phyloP scores from a whole-genome alignment of 2,113 vertebrate genomes.

The Etheostoma cragini region DNA sequence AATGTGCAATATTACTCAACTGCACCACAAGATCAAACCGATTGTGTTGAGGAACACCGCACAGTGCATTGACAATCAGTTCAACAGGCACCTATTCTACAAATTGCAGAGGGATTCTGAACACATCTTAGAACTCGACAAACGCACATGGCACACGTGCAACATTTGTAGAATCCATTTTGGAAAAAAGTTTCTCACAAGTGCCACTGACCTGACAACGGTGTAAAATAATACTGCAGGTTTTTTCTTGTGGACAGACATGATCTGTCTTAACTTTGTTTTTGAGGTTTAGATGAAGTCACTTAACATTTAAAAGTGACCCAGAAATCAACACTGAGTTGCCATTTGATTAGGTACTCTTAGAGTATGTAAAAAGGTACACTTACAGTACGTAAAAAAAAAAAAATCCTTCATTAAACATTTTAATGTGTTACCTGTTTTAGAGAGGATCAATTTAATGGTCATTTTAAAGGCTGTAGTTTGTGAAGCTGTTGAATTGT shows the following conservation, averaged over 20 bases:
- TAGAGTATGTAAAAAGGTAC: neutral
- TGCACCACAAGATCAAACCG: constrained; percentile 70
- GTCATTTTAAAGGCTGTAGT: constrained; percentile 10
- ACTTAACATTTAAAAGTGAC: neutral
- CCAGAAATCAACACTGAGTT: neutral
- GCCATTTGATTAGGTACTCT: neutral
- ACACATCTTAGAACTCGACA: neutral
- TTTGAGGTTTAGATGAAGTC: constrained; percentile 4
- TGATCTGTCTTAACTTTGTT: neutral
- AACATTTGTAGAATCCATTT: neutral
- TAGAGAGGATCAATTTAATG: neutral
- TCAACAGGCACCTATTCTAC: constrained; percentile 48
- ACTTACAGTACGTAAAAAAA: neutral
- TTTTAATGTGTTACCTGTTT: neutral
- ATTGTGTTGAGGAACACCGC: constrained; percentile 45
- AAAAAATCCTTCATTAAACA: neutral
- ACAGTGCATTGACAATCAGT: constrained; percentile 87
- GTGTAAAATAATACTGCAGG: neutral
- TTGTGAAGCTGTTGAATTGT: constrained; percentile 22
- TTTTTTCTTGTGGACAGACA: constrained; percentile 18
- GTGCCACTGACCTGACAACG: constrained; percentile 6
- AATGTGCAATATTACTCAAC: constrained; percentile 86
- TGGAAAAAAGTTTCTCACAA: constrained; percentile 4
- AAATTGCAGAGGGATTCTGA: constrained; percentile 24
- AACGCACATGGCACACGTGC: neutral